A percentile compares a stretch with the other conserved stretches of the same genome.
Conservation (phyloP, 2,797 vertebrate species). For the Onychomys leucogaster region DNA sequence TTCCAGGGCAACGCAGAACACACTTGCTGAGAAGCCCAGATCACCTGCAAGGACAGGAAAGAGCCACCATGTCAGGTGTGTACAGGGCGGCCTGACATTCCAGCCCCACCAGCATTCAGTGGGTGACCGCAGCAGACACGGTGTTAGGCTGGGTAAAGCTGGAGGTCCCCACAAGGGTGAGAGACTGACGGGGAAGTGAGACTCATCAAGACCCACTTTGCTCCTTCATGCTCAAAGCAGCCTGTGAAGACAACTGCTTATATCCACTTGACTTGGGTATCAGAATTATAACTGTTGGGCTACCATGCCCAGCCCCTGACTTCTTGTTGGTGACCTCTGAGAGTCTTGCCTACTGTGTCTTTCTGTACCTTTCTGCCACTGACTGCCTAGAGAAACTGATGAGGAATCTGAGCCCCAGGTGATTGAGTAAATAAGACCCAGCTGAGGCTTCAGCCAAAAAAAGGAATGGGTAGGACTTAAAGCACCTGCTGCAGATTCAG, state of each 20-base stretch:
- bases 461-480: background rate
- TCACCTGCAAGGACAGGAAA: background rate
- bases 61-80: fast-evolving
- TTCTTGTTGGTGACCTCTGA: background rate
- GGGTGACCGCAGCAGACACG: background rate
- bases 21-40: background rate
- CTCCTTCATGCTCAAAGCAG: background rate
- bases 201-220: background rate
- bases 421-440: background rate
- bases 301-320: background rate
- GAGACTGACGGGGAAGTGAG: background rate
- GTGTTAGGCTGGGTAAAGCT: background rate
- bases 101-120: background rate
- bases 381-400: background rate
- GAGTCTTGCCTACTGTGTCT: background rate
- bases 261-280: background rate
- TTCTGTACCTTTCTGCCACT: background rate
- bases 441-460: background rate
- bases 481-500: background rate
- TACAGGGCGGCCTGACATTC: background rate
- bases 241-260: background rate
- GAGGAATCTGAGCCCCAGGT: background rate
- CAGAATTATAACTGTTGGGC: background rate
- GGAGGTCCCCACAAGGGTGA: background rate
- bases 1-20: background rate